Evolutionary conservation across 2,888 invertebrate genomes (phyloP), one percentile per base, ranked within the genome.

Genomic region (Limenitis camilla): DNA sequence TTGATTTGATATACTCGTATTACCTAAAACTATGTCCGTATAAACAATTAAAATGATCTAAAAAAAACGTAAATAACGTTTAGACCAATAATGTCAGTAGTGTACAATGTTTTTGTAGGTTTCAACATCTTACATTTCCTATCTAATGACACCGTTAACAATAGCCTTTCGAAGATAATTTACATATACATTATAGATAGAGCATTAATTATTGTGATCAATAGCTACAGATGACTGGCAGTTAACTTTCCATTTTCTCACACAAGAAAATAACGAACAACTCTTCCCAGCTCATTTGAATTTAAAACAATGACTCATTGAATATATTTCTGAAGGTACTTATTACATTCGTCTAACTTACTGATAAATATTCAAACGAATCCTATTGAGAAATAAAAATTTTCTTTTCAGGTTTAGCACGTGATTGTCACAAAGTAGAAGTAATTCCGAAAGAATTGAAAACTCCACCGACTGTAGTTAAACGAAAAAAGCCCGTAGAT

Each of bases 401-500:
- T 61, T 6, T 55, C 48, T 41, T 77, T 70, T 42, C 78, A 85
- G 84, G 82, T 60, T 64, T 76, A 44, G 61, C 66, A 59, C 69
- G 69, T 61, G 72, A 68, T 58, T 65, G 71, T 6, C 59, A 63
- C 52, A 67, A 60, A 40, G 64, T 72, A 49, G 76, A 77, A 55
- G 76, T 78, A 49, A 52, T 56, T 35, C 61, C 60, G 42, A 65
- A 59, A 36, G 76, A 72, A 59, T 52, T 74, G 0, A 80, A 72
- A 63, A 83, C 84, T 47, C 85, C 88, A 52, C 84, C 84, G 9
- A 82, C 84, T 9, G 87, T 87, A 0, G 73, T 88, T 11, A 89
- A 88, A 61, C 79, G 89, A 43, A 88, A 89, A 59, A 88, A 88
- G 61, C 87, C 88, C 63, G 80, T 88, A 40, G 87, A 91, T 74